A percentile compares a stretch with the other conserved stretches of the same genome.
These are phyloP conservation scores for Percina caprodes DNA, from an alignment of 2,113 vertebrate species.

Conservation along the genomic window DNA sequence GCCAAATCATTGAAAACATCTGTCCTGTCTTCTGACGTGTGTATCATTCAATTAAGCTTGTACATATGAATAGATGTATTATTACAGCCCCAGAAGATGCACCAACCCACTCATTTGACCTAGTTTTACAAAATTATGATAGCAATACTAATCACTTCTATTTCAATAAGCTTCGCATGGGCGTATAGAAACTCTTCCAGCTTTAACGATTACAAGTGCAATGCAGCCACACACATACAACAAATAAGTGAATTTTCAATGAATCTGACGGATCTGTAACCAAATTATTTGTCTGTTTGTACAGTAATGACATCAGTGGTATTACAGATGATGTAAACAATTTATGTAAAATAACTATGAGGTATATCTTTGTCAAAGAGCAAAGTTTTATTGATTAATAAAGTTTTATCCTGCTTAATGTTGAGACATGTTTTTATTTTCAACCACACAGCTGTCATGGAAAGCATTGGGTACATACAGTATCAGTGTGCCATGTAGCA, in stretches of 20 bases:
- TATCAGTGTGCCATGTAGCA: too few relatives aligned
- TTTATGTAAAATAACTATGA: slow-evolving; percentile 74
- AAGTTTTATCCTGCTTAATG: slow-evolving; percentile 87
- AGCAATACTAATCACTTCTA: slow-evolving; percentile 65
- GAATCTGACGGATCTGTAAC: slow-evolving; percentile 50
- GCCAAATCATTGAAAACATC: slow-evolving; percentile 47
- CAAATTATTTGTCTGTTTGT: slow-evolving; percentile 70
- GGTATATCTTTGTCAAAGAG: slow-evolving; percentile 81
- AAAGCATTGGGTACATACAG: too few relatives aligned
- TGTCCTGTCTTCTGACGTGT: slow-evolving; percentile 23
- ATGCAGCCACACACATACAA: slow-evolving; percentile 24
- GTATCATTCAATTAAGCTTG: slow-evolving; percentile 28
- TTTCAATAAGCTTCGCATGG: slow-evolving; percentile 76
- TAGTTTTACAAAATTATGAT: slow-evolving; percentile 28
- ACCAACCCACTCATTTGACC: slow-evolving; percentile 3
- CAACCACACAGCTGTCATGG: neutral
- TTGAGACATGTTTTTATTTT: neutral
- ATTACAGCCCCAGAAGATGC: neutral
- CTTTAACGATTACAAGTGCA: slow-evolving; percentile 45
- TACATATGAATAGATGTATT: slow-evolving; percentile 18
- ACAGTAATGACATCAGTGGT: slow-evolving; percentile 67
- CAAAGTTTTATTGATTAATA: slow-evolving; percentile 95
- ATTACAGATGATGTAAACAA: slow-evolving; percentile 72
- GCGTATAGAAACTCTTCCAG: slow-evolving; percentile 43
- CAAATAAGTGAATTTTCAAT: slow-evolving; percentile 35